Base-by-base conservation (phyloP, 2,113 vertebrate genomes). In the Piprites chloris region DNA sequence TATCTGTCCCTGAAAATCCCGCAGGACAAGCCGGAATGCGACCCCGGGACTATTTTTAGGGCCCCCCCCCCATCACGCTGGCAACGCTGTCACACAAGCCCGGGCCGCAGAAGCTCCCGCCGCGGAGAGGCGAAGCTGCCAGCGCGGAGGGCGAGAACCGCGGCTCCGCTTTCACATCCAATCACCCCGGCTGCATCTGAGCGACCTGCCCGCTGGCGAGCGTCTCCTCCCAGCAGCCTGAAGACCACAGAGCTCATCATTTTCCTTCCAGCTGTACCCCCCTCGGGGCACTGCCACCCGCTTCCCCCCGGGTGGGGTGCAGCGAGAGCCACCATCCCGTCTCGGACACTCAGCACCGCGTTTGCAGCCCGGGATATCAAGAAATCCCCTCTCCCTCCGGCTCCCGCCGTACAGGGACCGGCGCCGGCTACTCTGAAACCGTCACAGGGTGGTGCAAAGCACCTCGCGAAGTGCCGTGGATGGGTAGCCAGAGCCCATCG, bases 381-480 rank as follows among this genome's bases (percentile, higher is more conserved):
- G 23, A 56, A 81, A 87, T 37, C 15, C 9, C 10, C 18, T 68
- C 12, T 28, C 7, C 4, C 15, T 27, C 21, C 75, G 33, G 4
- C 73, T 44, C 12, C 56, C 32, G 62, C 16, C 11, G 0, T 5
- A 2, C 22, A 23, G 27, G 42, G 9, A 37, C 1, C 1, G 2
- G 11, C 47, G 11, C 6, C 0, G 2, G 18, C 3, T 18, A 5
- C 35, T 63, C 58, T 35, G 21, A 71, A 79, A 20, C 27, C 49
- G 30, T 11, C 3, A 0, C 58, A 4, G 8, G 49, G n/a, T 4
- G 14, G 9, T 3, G 13, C 58, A 16, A 62, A 63, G 41, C 50
- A 3, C 16, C 12, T 26, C 1, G 35, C 2, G 1, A 52, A n/a
- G 59, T 0, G 11, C 24, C 10, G 1, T 0, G 39, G 3, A 0